A percentile compares a stretch with the other conserved stretches of the same genome.
Evolutionary conservation across 1,140 invertebrate species (phyloP).

Genomic region (Drosophila nikananu): DNA sequence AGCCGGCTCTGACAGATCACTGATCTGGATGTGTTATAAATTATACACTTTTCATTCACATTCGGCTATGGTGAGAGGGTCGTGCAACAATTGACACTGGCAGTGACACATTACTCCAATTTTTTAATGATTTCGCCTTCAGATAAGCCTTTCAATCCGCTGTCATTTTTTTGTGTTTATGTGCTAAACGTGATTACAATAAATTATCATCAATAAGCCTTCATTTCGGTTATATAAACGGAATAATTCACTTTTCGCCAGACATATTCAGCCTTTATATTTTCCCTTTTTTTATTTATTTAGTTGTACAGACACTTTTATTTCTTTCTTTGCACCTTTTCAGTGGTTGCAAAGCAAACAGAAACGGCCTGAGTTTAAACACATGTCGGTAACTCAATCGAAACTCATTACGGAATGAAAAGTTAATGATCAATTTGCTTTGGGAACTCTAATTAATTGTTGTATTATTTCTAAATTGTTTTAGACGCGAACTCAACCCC

Average conservation of each 20-base stretch:
- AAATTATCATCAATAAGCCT: constrained; percentile 34
- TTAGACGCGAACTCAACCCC: constrained; percentile 5
- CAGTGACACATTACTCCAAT: constrained; percentile 37
- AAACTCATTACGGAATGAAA: constrained; percentile 33
- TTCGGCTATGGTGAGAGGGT: constrained; percentile 14
- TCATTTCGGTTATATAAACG: constrained; percentile 38
- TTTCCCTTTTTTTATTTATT: constrained; percentile 9
- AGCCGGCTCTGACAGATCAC: not conserved
- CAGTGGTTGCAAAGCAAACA: constrained; percentile 19
- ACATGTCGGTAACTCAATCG: constrained; percentile 29
- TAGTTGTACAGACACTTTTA: not conserved
- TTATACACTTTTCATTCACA: constrained; percentile 10
- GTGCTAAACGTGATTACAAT: constrained; percentile 67
- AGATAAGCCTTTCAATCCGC: constrained; percentile 31
- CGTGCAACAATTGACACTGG: constrained; percentile 25
- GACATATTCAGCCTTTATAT: constrained; percentile 28
- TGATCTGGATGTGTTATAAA: constrained; percentile 18
- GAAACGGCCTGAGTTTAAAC: constrained; percentile 10
- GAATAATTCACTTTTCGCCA: constrained; percentile 22
- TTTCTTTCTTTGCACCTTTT: constrained; percentile 5
- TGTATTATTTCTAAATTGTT: constrained; percentile 45
- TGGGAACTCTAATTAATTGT: constrained; percentile 56
- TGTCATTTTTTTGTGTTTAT: constrained; percentile 30
- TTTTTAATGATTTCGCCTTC: constrained; percentile 31
- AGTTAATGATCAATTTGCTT: constrained; percentile 49